These are phyloP conservation scores for Campoletis raptor DNA, from an alignment of 2,888 invertebrate species.

Conservation along the genomic window DNA sequence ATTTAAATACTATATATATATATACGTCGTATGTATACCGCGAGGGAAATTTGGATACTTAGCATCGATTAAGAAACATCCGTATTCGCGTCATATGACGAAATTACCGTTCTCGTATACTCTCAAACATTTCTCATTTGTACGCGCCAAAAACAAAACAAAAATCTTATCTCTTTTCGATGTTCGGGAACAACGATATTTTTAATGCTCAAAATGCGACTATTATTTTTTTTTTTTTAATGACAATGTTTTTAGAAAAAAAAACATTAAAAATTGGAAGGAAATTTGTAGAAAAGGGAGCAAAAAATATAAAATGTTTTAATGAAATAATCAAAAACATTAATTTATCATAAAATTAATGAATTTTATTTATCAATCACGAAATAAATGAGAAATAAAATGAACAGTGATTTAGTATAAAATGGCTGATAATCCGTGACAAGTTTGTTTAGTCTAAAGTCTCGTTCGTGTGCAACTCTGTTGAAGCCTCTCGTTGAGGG, in stretches of 20 bases:
- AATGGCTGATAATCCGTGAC: constrained; percentile 8
- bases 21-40: not conserved
- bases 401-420: not conserved
- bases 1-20: not conserved
- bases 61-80: constrained; percentile 52
- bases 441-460: constrained; percentile 30
- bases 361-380: not conserved
- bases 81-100: constrained; percentile 25
- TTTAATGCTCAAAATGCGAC: not conserved
- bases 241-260: no score
- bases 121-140: not conserved
- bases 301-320: no score
- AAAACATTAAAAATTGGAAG: no score
- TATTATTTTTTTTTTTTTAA: no score
- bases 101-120: constrained; percentile 16
- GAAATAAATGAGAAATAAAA: not conserved
- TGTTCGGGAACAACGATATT: not conserved
- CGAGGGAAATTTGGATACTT: constrained; percentile 56
- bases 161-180: not conserved
- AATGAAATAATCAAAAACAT: no score
- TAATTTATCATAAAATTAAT: not conserved
- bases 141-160: not conserved
- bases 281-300: no score
- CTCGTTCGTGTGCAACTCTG: not conserved
- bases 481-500: no score